phyloP scores from a whole-genome alignment of 92 coral and sea anemone genomes.

The Epizoanthus rinbou region DNA sequence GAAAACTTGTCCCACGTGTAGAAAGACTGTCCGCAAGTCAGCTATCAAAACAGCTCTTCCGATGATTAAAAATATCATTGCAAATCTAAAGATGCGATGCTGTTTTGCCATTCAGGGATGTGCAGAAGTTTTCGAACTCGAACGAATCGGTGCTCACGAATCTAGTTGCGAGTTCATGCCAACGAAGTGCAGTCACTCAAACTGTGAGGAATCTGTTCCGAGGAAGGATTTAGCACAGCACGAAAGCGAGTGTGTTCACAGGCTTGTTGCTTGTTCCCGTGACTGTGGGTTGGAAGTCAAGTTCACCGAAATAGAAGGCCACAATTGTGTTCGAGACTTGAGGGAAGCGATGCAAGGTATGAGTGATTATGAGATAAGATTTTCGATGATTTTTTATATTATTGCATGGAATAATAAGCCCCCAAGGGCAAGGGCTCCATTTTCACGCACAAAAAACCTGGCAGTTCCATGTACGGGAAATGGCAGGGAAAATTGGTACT shows the following conservation, averaged over 20 bases:
- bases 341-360: conserved; percentile 18
- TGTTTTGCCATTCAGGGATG: conserved; percentile 56
- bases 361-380: conserved; percentile 42
- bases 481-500: too few relatives aligned
- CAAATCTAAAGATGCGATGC: conserved; percentile 58
- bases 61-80: conserved; percentile 55
- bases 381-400: not conserved
- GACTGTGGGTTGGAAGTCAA: conserved; percentile 54
- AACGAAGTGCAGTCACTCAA: conserved; percentile 50
- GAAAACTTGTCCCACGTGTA: conserved; percentile 68
- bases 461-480: too few relatives aligned
- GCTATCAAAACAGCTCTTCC: conserved; percentile 59
- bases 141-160: conserved; percentile 44
- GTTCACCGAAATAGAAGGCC: conserved; percentile 29
- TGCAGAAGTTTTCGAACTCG: conserved; percentile 43
- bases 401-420: not conserved
- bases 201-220: conserved; percentile 44
- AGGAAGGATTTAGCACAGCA: conserved; percentile 48
- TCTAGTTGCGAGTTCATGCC: conserved; percentile 50
- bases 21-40: conserved; percentile 35
- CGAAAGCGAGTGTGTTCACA: conserved; percentile 42
- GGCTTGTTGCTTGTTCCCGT: conserved; percentile 40
- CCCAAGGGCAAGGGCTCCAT: too few relatives aligned
- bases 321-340: conserved; percentile 53
- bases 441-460: too few relatives aligned